Percentiles rank a stretch among this genome's conserved stretches.
phyloP scores from a whole-genome alignment of 2,888 invertebrate species.

The Drosophila paranaensis region DNA sequence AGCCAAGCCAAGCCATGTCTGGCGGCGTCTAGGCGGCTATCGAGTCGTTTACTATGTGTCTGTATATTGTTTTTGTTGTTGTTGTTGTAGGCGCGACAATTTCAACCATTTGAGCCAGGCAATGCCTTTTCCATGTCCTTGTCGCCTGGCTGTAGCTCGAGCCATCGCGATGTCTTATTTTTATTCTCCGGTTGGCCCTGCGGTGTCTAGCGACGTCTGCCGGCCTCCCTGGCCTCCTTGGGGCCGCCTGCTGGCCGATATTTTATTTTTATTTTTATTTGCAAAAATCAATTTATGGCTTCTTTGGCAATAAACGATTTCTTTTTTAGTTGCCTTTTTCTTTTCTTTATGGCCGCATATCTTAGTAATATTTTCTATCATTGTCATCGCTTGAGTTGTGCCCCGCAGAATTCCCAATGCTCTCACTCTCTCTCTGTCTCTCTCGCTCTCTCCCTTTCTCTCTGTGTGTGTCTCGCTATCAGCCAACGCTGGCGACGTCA shows the following conservation, averaged over 20 bases:
- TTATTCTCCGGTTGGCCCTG: conserved; percentile 27
- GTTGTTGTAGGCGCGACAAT: conserved; percentile 55
- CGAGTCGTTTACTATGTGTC: conserved; percentile 40
- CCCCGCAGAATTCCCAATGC: background rate
- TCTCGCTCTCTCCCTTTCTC: background rate
- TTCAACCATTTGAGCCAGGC: conserved; percentile 37
- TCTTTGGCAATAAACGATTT: conserved; percentile 83
- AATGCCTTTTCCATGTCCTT: conserved; percentile 18
- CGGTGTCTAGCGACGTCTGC: conserved; percentile 11
- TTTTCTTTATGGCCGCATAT: conserved; percentile 79
- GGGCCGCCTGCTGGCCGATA: conserved; percentile 60
- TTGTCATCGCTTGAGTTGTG: conserved; percentile 74
- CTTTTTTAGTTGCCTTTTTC: conserved; percentile 80
- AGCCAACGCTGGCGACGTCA: conserved; percentile 30
- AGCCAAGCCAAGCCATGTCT: conserved; percentile 29
- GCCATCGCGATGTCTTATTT: conserved; percentile 56
- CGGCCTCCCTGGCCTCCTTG: conserved; percentile 15
- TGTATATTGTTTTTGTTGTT: background rate
- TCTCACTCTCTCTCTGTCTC: background rate
- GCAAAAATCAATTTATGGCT: conserved; percentile 81
- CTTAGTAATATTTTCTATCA: conserved; percentile 81
- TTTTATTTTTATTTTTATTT: conserved; percentile 82
- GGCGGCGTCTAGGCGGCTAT: conserved; percentile 69
- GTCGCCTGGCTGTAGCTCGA: conserved; percentile 38
- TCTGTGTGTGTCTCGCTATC: background rate